Evolutionary conservation across 2,113 vertebrate genomes (phyloP).

Genomic region (Ginglymostoma cirratum): DNA sequence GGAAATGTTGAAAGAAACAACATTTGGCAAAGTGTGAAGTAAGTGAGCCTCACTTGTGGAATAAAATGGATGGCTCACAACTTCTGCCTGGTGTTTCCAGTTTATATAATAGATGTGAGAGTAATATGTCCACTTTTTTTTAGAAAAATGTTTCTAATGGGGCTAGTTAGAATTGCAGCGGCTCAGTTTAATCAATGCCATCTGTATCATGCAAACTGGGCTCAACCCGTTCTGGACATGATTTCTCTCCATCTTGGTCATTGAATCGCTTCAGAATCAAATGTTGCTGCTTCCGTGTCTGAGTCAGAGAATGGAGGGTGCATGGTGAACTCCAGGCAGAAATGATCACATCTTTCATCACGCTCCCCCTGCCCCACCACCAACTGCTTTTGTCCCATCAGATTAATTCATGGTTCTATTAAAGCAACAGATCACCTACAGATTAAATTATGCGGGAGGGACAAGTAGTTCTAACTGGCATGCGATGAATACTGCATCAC

Average conservation of each 20-base stretch:
- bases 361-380: not conserved
- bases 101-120: not conserved
- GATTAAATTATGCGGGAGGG: not conserved
- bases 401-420: not conserved
- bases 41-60: not conserved
- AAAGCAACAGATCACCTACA: not conserved
- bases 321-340: not conserved
- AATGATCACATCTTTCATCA: not conserved
- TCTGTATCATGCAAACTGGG: not conserved
- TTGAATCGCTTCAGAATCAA: not conserved
- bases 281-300: not conserved
- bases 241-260: not conserved
- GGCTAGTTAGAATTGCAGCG: not conserved
- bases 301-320: not conserved
- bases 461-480: not conserved
- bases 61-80: not conserved
- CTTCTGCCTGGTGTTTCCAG: not conserved
- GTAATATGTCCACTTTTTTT: not conserved
- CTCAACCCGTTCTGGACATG: not conserved
- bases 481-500: not conserved
- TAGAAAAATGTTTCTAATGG: not conserved
- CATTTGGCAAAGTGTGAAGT: not conserved
- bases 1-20: not conserved
- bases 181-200: not conserved
- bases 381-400: not conserved